A percentile compares a stretch with the other conserved stretches of the same genome.
phyloP scores from a whole-genome alignment of 2,113 vertebrate genomes.

The Oryzias curvinotus region DNA sequence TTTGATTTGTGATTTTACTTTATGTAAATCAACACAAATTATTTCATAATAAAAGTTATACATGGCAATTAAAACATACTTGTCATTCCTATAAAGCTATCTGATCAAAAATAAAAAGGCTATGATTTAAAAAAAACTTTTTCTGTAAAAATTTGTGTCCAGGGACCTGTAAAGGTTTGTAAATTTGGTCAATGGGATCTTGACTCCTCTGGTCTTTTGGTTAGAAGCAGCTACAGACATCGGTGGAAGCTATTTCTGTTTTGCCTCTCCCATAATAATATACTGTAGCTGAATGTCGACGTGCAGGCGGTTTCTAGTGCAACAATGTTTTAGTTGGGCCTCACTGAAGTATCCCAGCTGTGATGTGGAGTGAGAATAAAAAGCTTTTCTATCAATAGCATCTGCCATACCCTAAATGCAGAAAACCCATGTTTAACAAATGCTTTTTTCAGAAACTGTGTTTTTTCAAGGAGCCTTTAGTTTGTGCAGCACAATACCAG shows the following conservation, averaged over 20 bases:
- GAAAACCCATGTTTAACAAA: not conserved
- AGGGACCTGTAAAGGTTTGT: slow-evolving; percentile 62
- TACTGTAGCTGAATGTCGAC: slow-evolving; percentile 37
- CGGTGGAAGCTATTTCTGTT: slow-evolving; percentile 66
- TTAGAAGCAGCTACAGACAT: slow-evolving; percentile 48
- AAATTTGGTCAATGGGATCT: slow-evolving; percentile 72
- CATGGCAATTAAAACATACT: no score
- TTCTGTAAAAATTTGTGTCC: slow-evolving; percentile 49
- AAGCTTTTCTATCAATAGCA: slow-evolving; percentile 27
- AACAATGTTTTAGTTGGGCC: slow-evolving; percentile 39
- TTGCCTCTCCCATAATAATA: slow-evolving; percentile 68
- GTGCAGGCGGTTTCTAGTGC: slow-evolving; percentile 16
- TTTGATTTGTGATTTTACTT: no score
- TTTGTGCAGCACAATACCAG: no score
- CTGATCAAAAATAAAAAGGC: not conserved
- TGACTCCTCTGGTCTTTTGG: slow-evolving; percentile 47
- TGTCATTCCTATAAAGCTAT: no score
- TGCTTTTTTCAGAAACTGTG: no score
- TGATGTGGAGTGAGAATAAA: slow-evolving; percentile 23
- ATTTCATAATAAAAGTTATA: no score
- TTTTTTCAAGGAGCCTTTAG: no score
- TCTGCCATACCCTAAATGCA: not conserved
- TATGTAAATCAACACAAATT: no score
- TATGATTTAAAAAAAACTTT: not conserved
- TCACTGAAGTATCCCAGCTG: slow-evolving; percentile 53